Evolutionary conservation across 2,113 vertebrate genomes (phyloP), one percentile per base, ranked within the genome.

Genomic region (Clarias macrocephalus): DNA sequence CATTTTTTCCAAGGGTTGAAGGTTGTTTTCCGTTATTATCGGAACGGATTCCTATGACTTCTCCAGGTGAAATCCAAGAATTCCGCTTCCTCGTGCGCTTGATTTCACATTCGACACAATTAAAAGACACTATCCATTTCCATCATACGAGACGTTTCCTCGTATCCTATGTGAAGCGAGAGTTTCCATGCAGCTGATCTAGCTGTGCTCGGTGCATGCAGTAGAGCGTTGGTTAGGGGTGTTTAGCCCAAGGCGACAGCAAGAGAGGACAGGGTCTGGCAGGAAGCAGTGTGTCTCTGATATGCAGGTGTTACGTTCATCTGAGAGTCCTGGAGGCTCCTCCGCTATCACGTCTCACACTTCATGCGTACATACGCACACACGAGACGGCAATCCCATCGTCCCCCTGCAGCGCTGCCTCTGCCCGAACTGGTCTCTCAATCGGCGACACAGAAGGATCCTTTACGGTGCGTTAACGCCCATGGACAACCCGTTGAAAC

Each of bases 281-380:
- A 79, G 84, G 75, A 86, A 86, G 75, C 19, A 48, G 9, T 77
- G n/a, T 19, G 56, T 75, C 68, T 85, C 21, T n/a, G 42, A 70
- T 70, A 60, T 16, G 28, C 77, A 85, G 87, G 80, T 75, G 84
- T 85, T 88, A 48, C 83, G 82, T 85, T 88, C 63, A n/a, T 85
- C 75, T n/a, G 57, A 56, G n/a, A 81, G 56, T 48, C 83, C 83
- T 80, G 42, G 82, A 80, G 87, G 77, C 73, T 66, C 33, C 76
- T 59, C 59, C n/a, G 48, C 83, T 76, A 81, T 75, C 77, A 81
- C 77, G 21, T 82, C 84, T 68, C 84, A 86, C 84, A 54, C 37
- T 56, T 56, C 11, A 70, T 52, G 30, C 77, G 52, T 54, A 21
- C 33, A 65, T 37, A 65, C 86, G 83, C 42, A 88, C 82, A 59